A percentile compares a stretch with the other conserved stretches of the same genome.
phyloP scores from a whole-genome alignment of 2,888 invertebrate genomes.

The Meloe dianella region DNA sequence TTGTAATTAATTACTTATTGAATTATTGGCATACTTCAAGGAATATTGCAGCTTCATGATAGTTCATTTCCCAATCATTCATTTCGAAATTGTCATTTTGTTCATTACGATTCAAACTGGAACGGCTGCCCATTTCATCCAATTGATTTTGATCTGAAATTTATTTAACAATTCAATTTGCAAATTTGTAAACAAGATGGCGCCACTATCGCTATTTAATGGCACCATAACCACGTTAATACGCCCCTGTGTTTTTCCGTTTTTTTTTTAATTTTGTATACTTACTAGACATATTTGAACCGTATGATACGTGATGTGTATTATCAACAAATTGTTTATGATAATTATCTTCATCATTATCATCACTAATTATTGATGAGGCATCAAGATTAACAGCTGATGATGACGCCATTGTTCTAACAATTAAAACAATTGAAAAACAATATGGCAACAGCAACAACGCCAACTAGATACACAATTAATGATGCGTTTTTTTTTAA shows the following conservation, averaged over 20 bases:
- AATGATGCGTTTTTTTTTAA: too few relatives aligned
- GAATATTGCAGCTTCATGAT: constrained; percentile 88
- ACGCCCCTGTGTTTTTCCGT: too few relatives aligned
- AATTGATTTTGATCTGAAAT: constrained; percentile 58
- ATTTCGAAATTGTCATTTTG: constrained; percentile 58
- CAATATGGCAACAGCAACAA: too few relatives aligned
- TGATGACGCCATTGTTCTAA: constrained; percentile 4
- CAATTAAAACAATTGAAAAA: too few relatives aligned
- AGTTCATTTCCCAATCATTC: constrained; percentile 87
- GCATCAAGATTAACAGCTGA: not conserved
- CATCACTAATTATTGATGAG: not conserved
- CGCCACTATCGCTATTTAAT: not conserved
- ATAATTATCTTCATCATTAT: not conserved
- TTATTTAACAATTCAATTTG: too few relatives aligned
- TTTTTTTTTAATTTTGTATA: constrained; percentile 19
- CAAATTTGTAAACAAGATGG: too few relatives aligned
- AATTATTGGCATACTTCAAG: constrained; percentile 67
- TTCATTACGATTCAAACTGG: constrained; percentile 65
- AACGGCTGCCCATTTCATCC: constrained; percentile 69
- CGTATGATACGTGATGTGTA: constrained; percentile 62
- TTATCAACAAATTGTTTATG: constrained; percentile 70
- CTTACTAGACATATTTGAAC: constrained; percentile 69
- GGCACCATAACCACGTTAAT: too few relatives aligned
- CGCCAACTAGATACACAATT: too few relatives aligned
- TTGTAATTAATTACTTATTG: not conserved